Base-by-base conservation (phyloP, 2,797 vertebrate genomes). In the Falco berigora region DNA sequence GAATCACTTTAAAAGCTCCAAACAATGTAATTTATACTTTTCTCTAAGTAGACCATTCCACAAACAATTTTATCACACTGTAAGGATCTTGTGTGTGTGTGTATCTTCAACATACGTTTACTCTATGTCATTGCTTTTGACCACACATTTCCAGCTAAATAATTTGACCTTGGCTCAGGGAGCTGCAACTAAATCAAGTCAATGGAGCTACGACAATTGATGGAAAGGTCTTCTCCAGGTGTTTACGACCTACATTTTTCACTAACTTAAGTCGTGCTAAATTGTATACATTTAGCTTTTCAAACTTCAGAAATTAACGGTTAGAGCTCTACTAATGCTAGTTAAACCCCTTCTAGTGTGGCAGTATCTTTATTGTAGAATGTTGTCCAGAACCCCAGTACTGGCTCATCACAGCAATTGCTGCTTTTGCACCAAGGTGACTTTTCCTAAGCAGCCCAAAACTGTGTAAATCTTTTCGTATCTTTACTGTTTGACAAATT, bases 81-180 rank as follows among this genome's bases (percentile, higher is more conserved):
- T 42, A 88, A 68, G 71, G 36, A 73, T 61, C 25, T 52, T 2
- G 2, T 20, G 4, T 0, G 0, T 10, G 6, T 8, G 6, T 28
- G 28, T 25, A 21, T 20, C 40, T 79, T 80, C 56, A 56, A 2
- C 2, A 0, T 25, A 36, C 1, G 2, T 52, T 91, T 62, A 50
- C 9, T 86, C 21, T 58, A 58, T 9, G 23, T 68, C 21, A 56
- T 30, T 52, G 36, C 28, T 83, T 91, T 34, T 67, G 27, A 19
- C 12, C 1, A 4, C 1, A 4, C 10, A 4, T 76, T 79, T 59
- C 28, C 19, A 61, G 62, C 28, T 92, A 84, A 77, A 72, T 38
- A 82, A 86, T 77, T 77, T 71, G 12, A 86, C 25, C 12, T 50
- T 46, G 28, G 28, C 13, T 15, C 5, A 10, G 40, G 32, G 86